phyloP scores from a whole-genome alignment of 2,888 invertebrate species.

The Julus scanicus region DNA sequence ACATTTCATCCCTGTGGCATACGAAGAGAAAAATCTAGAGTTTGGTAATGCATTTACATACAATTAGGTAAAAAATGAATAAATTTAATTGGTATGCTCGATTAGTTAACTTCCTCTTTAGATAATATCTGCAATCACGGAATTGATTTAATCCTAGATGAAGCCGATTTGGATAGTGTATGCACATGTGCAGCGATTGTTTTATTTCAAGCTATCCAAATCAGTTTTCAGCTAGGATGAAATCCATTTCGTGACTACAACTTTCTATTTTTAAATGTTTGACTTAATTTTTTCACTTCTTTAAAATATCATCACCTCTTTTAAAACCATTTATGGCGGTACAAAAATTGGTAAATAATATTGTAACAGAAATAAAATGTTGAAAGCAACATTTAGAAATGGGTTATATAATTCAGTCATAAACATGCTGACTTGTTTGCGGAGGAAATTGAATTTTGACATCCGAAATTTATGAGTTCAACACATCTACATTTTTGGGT shows the following conservation, averaged over 20 bases:
- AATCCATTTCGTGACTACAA: too few species aligned
- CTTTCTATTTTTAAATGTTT: not conserved
- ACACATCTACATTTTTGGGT: not conserved
- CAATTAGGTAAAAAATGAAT: not conserved
- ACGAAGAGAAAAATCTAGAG: too few species aligned
- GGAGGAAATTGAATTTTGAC: not conserved
- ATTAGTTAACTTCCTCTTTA: not conserved
- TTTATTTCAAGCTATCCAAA: too few species aligned
- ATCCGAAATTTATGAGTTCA: conserved; percentile 11
- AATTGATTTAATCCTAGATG: too few species aligned
- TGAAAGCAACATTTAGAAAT: not conserved
- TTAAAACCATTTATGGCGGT: not conserved
- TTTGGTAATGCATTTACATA: not conserved
- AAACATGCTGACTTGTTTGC: not conserved
- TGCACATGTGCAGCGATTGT: too few species aligned
- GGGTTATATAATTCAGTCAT: not conserved
- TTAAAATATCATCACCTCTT: not conserved
- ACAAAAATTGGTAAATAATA: not conserved
- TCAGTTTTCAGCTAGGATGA: too few species aligned
- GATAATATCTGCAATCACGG: not conserved
- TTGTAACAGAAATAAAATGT: not conserved
- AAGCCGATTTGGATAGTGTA: too few species aligned
- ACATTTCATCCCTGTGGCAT: too few species aligned
- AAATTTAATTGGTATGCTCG: not conserved
- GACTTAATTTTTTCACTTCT: not conserved